Evolutionary conservation across 1,140 invertebrate species (phyloP), one percentile per base, ranked within the genome.

Genomic region (Cardiocondyla obscurior): DNA sequence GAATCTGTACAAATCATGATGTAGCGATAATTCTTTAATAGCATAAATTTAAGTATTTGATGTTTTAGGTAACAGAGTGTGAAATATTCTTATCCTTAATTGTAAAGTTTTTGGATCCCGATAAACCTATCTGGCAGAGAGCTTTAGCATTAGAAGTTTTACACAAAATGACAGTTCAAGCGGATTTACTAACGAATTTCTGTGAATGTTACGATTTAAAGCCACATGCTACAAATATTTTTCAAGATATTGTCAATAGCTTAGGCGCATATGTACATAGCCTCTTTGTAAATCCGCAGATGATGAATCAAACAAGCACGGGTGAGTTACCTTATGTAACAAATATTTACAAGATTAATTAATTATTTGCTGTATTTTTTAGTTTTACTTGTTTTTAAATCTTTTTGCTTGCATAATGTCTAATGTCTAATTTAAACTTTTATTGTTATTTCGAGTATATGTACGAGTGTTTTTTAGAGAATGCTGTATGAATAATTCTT

Each of bases 11-110:
- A 44, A 14, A 42, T n/a, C n/a, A 28, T 0, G 14, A 36, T 69
- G 10, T 57, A 55, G n/a, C 1, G 42, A 5, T 6, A 33, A 19
- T 39, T 36, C 28, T 36, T 49, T 60, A n/a, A 58, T 10, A 55
- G 7, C 3, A 16, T 53, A 39, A 74, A 28, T 53, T 36, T 1
- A 30, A 69, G 5, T 57, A 1, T 84, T 2, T 86, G 87, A 62
- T 85, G 58, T 93, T 95, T 85, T 90, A 98, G 98, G 96, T 98
- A 22, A 99, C 99, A 4, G 99, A 99, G 94, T 99, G 98, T 94
- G 99, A 99, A 95, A 99, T 99, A 90, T 99, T 99, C 93, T 94
- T 99, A 55, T 99, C 98, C 0, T 94, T 99, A 42, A 97, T 99
- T 46, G 98, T 99, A 4, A 99, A 99, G 93, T 99, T 99, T 94